Conservation (phyloP, 2,888 invertebrate species). For the Volucella inflata region DNA sequence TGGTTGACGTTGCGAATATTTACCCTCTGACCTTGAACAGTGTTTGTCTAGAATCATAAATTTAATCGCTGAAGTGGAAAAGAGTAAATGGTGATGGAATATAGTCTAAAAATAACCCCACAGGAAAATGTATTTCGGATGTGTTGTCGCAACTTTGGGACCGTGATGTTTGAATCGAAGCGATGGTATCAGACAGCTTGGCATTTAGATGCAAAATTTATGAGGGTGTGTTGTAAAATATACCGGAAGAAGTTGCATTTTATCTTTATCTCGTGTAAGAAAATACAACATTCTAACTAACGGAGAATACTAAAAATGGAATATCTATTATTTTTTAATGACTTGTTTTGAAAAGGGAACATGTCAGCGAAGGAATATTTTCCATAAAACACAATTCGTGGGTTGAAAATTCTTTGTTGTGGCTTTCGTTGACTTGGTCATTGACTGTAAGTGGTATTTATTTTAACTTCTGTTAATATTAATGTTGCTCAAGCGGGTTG, state of each 20-base stretch:
- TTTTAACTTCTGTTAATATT: too few species aligned
- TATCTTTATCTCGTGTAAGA: not conserved
- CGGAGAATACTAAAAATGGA: too few species aligned
- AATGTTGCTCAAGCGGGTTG: too few species aligned
- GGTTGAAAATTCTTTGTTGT: too few species aligned
- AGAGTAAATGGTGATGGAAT: constrained; percentile 12
- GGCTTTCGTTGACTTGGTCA: too few species aligned
- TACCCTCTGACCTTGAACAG: constrained; percentile 60
- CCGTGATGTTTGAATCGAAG: constrained; percentile 5
- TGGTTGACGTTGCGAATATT: constrained; percentile 42
- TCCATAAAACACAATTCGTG: too few species aligned
- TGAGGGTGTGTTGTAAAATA: constrained; percentile 15
- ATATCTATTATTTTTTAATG: too few species aligned
- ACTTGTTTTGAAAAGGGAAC: too few species aligned
- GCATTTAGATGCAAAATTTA: constrained; percentile 40
- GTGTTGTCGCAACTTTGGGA: constrained; percentile 21
- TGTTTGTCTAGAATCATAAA: constrained; percentile 15
- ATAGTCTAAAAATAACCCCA: constrained; percentile 42
- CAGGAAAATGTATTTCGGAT: constrained; percentile 41
- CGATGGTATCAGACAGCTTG: constrained; percentile 12
- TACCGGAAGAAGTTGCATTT: constrained; percentile 23
- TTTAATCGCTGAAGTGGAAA: constrained; percentile 30
- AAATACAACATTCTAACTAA: too few species aligned
- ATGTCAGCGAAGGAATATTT: too few species aligned
- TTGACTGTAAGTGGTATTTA: too few species aligned